These are phyloP conservation scores for Cathartes aura DNA, from an alignment of 2,113 vertebrate species.

Conservation along the genomic window DNA sequence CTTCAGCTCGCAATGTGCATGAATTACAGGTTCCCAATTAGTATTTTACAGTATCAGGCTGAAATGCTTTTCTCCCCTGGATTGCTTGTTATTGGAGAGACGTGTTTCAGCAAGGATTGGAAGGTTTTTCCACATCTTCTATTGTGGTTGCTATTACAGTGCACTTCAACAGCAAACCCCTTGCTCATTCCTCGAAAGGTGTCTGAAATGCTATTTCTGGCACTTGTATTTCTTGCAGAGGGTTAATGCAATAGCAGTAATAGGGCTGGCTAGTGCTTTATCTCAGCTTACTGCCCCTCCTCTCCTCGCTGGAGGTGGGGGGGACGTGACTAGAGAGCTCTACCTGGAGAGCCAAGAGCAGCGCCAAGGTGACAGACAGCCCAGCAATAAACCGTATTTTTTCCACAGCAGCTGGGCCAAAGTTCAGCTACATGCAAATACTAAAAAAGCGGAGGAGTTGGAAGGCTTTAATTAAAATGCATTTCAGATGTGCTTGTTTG, in stretches of 20 bases:
- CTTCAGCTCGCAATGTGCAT: not conserved
- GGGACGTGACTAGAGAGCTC: not conserved
- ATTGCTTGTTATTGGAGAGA: not conserved
- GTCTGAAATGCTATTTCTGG: not conserved
- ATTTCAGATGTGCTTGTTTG: not conserved
- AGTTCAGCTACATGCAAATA: conserved; percentile 9
- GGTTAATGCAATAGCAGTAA: not conserved
- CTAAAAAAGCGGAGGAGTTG: not conserved
- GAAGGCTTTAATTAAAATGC: conserved; percentile 9
- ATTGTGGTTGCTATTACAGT: not conserved
- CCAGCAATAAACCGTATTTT: not conserved
- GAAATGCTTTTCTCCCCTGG: not conserved
- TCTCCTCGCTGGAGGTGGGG: accelerated
- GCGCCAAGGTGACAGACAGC: not conserved
- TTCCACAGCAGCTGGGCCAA: not conserved
- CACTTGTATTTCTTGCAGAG: not conserved
- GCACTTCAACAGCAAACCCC: not conserved
- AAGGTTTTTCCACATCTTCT: not conserved
- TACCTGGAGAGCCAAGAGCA: not conserved
- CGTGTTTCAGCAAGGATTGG: not conserved
- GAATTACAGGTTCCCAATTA: not conserved
- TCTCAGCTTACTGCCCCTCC: not conserved
- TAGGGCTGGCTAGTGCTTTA: not conserved
- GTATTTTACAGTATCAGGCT: not conserved
- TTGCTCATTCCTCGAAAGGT: not conserved